phyloP scores from a whole-genome alignment of 1,140 invertebrate genomes.

The Episyrphus balteatus region DNA sequence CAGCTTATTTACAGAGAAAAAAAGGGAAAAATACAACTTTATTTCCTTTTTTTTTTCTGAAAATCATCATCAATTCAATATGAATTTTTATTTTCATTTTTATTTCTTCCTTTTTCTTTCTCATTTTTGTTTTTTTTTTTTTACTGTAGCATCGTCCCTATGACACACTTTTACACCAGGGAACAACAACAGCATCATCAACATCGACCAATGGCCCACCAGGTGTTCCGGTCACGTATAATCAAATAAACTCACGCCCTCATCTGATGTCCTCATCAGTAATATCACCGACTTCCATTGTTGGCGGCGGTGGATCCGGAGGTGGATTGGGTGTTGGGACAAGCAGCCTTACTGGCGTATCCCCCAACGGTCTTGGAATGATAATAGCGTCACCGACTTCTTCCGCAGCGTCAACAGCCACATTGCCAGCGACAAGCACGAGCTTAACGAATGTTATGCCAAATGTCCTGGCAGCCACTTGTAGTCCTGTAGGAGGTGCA shows the following conservation, averaged over 20 bases:
- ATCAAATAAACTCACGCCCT: conserved; percentile 28
- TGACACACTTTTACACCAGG: too few species aligned
- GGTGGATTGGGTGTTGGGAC: conserved; percentile 7
- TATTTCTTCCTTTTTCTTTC: too few species aligned
- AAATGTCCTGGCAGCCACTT: conserved; percentile 11
- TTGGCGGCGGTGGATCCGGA: conserved; percentile 12
- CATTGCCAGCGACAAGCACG: conserved; percentile 8
- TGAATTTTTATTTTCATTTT: too few species aligned
- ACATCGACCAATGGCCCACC: conserved; percentile 15
- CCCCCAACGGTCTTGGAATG: conserved; percentile 14
- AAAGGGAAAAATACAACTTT: too few species aligned
- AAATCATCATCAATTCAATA: too few species aligned
- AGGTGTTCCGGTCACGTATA: conserved; percentile 26
- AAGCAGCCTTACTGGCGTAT: too few species aligned
- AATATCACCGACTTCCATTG: conserved; percentile 25
- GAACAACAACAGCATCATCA: conserved; percentile 14
- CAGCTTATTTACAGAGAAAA: too few species aligned
- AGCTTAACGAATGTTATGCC: conserved; percentile 17
- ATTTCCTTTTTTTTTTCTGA: too few species aligned
- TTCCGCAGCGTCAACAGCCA: conserved; percentile 21
- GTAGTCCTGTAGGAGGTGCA: conserved; percentile 2
- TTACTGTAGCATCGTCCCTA: too few species aligned
- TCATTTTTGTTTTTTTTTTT: too few species aligned
- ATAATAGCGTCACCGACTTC: conserved; percentile 25
- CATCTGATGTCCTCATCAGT: conserved; percentile 28